Evolutionary conservation across 2,888 invertebrate genomes (phyloP), one percentile per base, ranked within the genome.

Genomic region (Zaprionus obscuricornis): DNA sequence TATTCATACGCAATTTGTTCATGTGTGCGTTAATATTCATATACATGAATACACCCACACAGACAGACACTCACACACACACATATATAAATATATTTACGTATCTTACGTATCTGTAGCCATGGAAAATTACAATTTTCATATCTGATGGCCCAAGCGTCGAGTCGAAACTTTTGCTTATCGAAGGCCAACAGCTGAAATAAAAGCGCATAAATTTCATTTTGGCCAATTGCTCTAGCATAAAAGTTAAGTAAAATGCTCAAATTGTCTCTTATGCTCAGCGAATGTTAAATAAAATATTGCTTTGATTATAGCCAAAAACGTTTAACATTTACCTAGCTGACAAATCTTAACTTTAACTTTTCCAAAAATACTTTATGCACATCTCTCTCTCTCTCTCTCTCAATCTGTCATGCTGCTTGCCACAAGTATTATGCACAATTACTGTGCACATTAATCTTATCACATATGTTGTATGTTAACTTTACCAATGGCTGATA

Each of bases 101-200:
- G 51, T 42, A 59, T 65, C n/a, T 65, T 56, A 22, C 16, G 31
- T 22, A 20, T 55, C 14, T 64, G 59, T 57, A 58, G 54, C 46
- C 27, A 62, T 56, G 66, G 73, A 83, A 81, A 81, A 75, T 83
- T 83, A 75, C 76, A 85, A 83, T 66, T 75, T 73, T 65, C 58
- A 83, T 79, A 63, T 77, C 60, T 59, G 55, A 52, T 57, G 68
- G 37, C 58, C n/a, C n/a, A n/a, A n/a, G n/a, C n/a, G n/a, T n/a
- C n/a, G n/a, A n/a, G n/a, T n/a, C n/a, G n/a, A n/a, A 50, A 39
- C 45, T 50, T 58, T 27, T 46, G 36, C 37, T 22, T 46, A 62
- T 45, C 51, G 60, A 66, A 66, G 72, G 67, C 34, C 34, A 26
- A 7, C 13, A 4, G 31, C 5, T n/a, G 13, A 31, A 46, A 68